Conservation (phyloP, 2,797 vertebrate genomes). For the Rhinogobio ventralis region DNA sequence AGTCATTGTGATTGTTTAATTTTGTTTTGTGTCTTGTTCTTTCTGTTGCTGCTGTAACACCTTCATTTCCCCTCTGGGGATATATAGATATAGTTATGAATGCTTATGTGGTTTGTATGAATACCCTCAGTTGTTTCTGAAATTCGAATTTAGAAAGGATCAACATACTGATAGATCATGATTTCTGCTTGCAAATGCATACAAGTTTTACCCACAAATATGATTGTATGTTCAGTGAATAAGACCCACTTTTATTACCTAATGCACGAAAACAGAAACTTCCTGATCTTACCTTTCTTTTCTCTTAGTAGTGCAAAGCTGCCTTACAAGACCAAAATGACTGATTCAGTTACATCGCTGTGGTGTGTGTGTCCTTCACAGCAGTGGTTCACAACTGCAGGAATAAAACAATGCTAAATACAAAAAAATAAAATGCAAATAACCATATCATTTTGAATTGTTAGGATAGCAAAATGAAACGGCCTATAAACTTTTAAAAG, state of each 20-base stretch:
- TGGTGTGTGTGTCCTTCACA: background rate
- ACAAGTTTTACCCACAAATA: background rate
- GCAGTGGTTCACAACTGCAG: background rate
- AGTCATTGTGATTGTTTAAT: background rate
- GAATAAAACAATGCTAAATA: background rate
- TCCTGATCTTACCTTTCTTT: background rate
- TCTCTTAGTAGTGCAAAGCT: background rate
- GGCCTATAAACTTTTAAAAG: background rate
- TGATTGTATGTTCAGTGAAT: background rate
- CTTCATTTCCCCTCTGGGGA: background rate
- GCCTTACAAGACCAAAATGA: background rate
- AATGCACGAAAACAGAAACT: background rate
- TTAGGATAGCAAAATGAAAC: background rate
- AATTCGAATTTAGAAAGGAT: background rate
- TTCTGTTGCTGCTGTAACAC: background rate
- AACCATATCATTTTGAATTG: background rate
- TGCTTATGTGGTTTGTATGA: background rate
- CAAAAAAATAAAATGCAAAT: background rate
- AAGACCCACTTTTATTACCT: background rate
- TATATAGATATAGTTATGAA: background rate
- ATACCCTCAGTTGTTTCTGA: background rate
- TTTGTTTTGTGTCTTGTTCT: background rate
- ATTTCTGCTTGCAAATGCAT: background rate
- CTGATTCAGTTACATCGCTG: background rate
- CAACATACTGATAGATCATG: background rate